Conservation (phyloP, 2,797 vertebrate genomes). For the Eulemur rubriventer region DNA sequence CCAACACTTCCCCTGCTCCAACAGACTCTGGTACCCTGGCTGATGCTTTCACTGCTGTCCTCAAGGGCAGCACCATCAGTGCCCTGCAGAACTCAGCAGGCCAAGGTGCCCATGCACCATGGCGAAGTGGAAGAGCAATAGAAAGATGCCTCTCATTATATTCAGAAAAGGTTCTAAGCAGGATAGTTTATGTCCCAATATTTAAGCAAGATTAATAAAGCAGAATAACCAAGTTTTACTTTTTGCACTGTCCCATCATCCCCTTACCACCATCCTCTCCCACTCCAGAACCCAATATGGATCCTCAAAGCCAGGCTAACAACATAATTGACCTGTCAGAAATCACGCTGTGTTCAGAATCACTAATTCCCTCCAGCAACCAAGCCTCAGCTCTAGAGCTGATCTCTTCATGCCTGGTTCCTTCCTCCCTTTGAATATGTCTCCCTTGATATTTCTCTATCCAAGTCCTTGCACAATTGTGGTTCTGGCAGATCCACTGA, state of each 20-base stretch:
- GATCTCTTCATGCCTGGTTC: not conserved
- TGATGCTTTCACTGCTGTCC: not conserved
- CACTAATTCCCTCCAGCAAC: not conserved
- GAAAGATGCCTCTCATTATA: not conserved
- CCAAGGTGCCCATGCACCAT: rapidly evolving
- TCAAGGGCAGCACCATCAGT: not conserved
- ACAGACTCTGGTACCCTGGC: not conserved
- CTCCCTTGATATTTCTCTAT: not conserved
- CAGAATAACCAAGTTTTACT: not conserved
- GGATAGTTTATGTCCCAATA: not conserved
- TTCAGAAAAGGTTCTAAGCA: not conserved
- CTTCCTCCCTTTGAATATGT: not conserved
- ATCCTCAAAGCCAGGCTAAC: not conserved
- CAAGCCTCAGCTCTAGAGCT: not conserved
- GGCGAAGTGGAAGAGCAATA: not conserved
- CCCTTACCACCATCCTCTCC: not conserved
- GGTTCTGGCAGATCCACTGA: not conserved
- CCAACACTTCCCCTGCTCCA: not conserved
- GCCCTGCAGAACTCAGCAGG: too few species aligned
- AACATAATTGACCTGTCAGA: not conserved
- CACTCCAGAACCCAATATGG: not conserved
- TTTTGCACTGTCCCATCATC: not conserved
- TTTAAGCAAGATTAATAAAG: not conserved
- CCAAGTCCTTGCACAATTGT: not conserved
- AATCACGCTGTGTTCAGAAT: not conserved